Evolutionary conservation across 2,888 invertebrate genomes (phyloP).

Genomic region (Orthosia incerta): DNA sequence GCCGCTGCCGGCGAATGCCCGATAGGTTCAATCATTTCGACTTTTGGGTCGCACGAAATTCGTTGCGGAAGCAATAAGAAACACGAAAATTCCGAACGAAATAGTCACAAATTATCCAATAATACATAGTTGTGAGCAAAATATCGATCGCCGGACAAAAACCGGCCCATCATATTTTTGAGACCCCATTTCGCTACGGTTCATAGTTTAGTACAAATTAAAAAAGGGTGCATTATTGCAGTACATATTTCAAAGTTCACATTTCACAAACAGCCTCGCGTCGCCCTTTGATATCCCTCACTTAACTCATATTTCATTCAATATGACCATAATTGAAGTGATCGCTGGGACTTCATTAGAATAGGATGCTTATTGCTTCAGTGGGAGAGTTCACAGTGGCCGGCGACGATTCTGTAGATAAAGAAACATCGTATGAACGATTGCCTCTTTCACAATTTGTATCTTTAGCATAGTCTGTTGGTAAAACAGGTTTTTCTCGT

Average conservation of each 20-base stretch:
- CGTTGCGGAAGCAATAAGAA: slow-evolving; percentile 91
- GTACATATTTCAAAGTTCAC: slow-evolving; percentile 89
- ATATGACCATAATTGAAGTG: slow-evolving; percentile 90
- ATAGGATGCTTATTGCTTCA: slow-evolving; percentile 79
- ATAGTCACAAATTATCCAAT: slow-evolving; percentile 85
- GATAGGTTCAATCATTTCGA: slow-evolving; percentile 89
- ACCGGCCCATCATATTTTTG: slow-evolving; percentile 73
- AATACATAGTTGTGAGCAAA: slow-evolving; percentile 79
- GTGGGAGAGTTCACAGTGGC: slow-evolving; percentile 80
- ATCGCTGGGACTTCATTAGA: slow-evolving; percentile 78
- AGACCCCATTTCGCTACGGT: slow-evolving; percentile 86
- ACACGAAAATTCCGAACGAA: slow-evolving; percentile 87
- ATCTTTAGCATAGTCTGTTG: slow-evolving; percentile 88
- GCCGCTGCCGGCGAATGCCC: slow-evolving; percentile 90
- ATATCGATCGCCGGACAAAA: slow-evolving; percentile 76
- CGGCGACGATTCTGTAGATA: slow-evolving; percentile 77
- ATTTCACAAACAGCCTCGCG: slow-evolving; percentile 87
- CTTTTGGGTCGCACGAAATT: slow-evolving; percentile 90
- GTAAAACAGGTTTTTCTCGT: slow-evolving; percentile 89
- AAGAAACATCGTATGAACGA: slow-evolving; percentile 85
- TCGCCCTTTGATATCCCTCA: slow-evolving; percentile 91
- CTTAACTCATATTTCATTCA: slow-evolving; percentile 91
- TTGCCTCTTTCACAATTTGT: slow-evolving; percentile 91
- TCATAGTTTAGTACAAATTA: slow-evolving; percentile 89
- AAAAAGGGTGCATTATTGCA: slow-evolving; percentile 87